Evolutionary conservation across 2,113 vertebrate genomes (phyloP).

Genomic region (Pan troglodytes): NHGRI_mPanTro3-v2.1_pri NC_072401.2:187149001-187149500

Average conservation of each 20-base stretch:
- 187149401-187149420: background rate
- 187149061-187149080: background rate
- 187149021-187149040: background rate
- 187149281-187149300: background rate
- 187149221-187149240: background rate
- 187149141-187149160: conserved; percentile 58
- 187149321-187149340: background rate
- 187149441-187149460: conserved; percentile 65
- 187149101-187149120: background rate
- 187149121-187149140: conserved; percentile 55
- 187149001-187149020: background rate
- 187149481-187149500: background rate
- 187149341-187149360: conserved; percentile 25
- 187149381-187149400: conserved; percentile 7
- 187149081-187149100: background rate
- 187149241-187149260: background rate
- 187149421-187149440: conserved; percentile 7
- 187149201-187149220: conserved; percentile 41
- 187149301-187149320: background rate
- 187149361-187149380: conserved; percentile 30
- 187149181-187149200: background rate
- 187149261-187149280: background rate
- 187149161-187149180: conserved; percentile 56
- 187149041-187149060: background rate
- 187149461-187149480: conserved; percentile 11